Percentiles rank a stretch among this genome's conserved stretches.
These are phyloP conservation scores for Eonycteris spelaea DNA, from an alignment of 2,113 vertebrate species.

Conservation along the genomic window DNA sequence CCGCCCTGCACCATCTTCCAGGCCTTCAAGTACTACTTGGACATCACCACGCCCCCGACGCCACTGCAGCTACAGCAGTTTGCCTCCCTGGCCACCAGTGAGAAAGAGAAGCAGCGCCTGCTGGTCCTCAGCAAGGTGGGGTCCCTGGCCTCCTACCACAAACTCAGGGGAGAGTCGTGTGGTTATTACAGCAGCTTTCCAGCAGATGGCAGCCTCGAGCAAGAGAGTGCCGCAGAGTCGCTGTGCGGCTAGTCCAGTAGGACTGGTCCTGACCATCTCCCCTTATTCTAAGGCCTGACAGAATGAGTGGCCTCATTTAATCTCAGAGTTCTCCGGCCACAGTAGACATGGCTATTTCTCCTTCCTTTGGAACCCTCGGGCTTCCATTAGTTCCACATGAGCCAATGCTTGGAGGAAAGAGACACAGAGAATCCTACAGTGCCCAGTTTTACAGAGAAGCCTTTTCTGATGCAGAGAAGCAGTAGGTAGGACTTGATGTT, in stretches of 20 bases:
- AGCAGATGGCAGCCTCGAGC: conserved; percentile 27
- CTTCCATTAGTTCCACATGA: not conserved
- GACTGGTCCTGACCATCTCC: not conserved
- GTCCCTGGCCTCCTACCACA: not conserved
- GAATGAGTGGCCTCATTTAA: not conserved
- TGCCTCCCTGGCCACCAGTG: conserved; percentile 91
- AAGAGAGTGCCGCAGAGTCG: accelerated
- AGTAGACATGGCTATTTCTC: not conserved
- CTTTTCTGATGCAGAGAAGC: not conserved
- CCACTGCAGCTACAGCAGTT: conserved; percentile 96
- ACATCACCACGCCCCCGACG: conserved; percentile 95
- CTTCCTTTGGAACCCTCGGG: not conserved
- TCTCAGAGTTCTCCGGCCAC: not conserved
- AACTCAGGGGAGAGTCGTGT: too few species aligned
- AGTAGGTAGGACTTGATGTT: not conserved
- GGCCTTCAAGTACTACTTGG: conserved; percentile 96
- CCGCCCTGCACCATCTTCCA: conserved; percentile 97
- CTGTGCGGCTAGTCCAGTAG: not conserved
- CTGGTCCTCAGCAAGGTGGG: conserved; percentile 96
- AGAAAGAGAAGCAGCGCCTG: conserved; percentile 92
- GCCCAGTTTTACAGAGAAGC: not conserved
- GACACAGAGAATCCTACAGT: not conserved
- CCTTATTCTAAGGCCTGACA: not conserved
- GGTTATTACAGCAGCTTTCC: not conserved
- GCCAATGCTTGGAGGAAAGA: not conserved